Evolutionary conservation across 2,113 vertebrate species (phyloP), one percentile per base, ranked within the genome.

Genomic region (Onychostoma macrolepis): DNA sequence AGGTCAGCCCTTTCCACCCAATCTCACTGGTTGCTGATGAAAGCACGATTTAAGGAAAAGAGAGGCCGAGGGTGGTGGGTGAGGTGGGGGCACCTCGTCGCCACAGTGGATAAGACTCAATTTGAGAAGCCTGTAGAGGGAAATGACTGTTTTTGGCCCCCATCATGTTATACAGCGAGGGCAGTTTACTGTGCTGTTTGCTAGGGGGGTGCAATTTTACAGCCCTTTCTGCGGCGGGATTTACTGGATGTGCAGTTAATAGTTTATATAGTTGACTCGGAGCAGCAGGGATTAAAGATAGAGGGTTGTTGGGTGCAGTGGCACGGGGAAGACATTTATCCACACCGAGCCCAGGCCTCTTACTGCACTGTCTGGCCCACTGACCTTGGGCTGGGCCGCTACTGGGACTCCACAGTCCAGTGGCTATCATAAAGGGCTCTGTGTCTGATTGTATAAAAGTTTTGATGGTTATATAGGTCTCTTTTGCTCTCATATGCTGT

Each of bases 161-260:
- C 93, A 94, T 94, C 92, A 91, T 94, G 92, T 95, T 90, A 91
- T 93, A 93, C 92, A 94, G 92, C 90, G 87, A 93, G 92, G 91
- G 93, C 92, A 92, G 84, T 90, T 93, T 91, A 80, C 87, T 92
- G 89, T 79, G 90, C 88, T 91, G 91, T 90, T 89, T 88, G 89
- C 92, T 93, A 87, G 84, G 87, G 89, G 87, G 86, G 83, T 89
- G 90, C 87, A 89, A 92, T 92, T 92, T 92, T 92, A 90, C 89
- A 90, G 91, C 85, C 88, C 58, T 90, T 91, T 91, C 90, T 91
- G 88, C 82, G 53, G 91, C 89, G 89, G 91, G 93, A 94, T 95
- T 94, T 95, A 95, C 93, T 94, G 92, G 92, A 92, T 94, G 90
- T 93, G 93, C 92, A 94, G 92, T 94, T 94, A 94, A 94, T 93